Conservation (phyloP, 2,113 vertebrate genomes). For the Fulica atra region DNA sequence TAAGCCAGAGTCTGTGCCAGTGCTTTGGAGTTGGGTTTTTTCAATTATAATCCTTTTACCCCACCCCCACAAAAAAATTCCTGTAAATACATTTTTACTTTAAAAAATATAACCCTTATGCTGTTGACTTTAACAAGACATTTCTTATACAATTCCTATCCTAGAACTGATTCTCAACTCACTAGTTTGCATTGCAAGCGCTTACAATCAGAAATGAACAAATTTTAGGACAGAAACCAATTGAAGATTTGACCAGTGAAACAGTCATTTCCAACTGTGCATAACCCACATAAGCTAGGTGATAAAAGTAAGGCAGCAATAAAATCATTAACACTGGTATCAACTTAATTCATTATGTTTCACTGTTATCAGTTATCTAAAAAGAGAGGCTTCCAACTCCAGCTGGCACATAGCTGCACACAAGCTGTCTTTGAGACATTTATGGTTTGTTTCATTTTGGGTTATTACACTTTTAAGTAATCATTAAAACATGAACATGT, state of each 20-base stretch:
- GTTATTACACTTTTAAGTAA: neutral
- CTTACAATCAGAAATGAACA: neutral
- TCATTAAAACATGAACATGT: neutral
- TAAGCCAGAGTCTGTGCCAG: neutral
- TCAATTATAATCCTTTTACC: neutral
- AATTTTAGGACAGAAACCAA: neutral
- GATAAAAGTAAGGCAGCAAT: neutral
- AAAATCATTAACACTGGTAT: fast-evolving
- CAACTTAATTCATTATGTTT: neutral
- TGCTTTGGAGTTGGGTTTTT: neutral
- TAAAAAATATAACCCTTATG: neutral
- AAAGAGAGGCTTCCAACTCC: neutral
- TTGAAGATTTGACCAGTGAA: neutral
- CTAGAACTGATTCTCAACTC: neutral
- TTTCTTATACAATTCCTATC: fast-evolving
- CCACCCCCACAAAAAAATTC: neutral
- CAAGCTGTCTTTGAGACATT: neutral
- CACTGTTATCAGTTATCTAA: neutral
- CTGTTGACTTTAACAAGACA: neutral
- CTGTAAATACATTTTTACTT: neutral
- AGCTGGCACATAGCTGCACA: neutral
- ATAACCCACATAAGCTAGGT: neutral
- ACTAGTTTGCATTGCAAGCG: neutral
- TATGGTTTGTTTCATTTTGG: neutral
- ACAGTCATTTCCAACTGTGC: neutral